These are phyloP conservation scores for Hydrolagus affinis DNA, from an alignment of 2,113 vertebrate genomes.

Conservation along the genomic window DNA sequence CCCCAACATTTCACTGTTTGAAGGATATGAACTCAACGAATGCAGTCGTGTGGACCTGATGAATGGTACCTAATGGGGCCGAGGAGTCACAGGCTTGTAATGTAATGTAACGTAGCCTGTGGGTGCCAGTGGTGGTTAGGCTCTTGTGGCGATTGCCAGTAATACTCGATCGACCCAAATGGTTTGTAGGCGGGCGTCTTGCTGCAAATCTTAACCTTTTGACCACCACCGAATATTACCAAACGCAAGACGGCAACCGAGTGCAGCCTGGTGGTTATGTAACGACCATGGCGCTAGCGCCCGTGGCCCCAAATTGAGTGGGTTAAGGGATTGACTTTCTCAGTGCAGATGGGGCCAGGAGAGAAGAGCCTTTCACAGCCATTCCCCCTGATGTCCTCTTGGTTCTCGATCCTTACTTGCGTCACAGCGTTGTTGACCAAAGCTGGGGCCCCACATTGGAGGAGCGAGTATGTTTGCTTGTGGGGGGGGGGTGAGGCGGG, in stretches of 20 bases:
- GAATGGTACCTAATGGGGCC: neutral
- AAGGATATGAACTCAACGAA: neutral
- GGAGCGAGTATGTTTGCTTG: neutral
- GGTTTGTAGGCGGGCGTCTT: slow-evolving; percentile 3
- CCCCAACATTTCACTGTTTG: neutral
- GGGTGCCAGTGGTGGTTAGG: neutral
- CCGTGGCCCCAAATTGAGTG: neutral
- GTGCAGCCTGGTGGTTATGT: neutral
- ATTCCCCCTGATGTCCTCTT: neutral
- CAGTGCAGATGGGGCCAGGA: neutral
- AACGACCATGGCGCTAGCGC: neutral
- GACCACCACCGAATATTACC: neutral
- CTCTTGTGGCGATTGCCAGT: neutral
- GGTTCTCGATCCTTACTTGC: neutral
- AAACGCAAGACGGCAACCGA: neutral
- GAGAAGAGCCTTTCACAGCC: neutral
- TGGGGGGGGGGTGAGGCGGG: no score
- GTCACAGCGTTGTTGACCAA: neutral
- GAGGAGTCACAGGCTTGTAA: neutral
- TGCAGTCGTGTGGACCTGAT: neutral
- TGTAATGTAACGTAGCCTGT: slow-evolving; percentile 8
- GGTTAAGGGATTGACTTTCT: neutral
- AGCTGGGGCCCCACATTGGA: neutral
- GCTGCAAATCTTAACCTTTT: neutral
- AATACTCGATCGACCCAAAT: neutral